These are phyloP conservation scores for Vulpes ferrilata DNA, from an alignment of 2,113 vertebrate species.

Conservation along the genomic window DNA sequence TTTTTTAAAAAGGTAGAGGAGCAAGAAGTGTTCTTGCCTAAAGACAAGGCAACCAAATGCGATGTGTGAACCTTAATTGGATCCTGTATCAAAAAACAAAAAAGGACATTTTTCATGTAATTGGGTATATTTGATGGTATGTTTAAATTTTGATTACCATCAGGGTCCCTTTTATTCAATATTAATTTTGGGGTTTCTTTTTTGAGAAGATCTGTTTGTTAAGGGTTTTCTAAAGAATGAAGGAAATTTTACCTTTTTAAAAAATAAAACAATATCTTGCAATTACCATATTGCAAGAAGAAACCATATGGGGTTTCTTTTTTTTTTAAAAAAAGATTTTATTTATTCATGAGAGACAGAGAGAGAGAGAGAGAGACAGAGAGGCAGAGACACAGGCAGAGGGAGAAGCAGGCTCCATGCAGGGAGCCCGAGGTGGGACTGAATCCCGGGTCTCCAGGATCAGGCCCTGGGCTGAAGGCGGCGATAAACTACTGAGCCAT, in stretches of 20 bases:
- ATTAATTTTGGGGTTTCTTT: conserved; percentile 1
- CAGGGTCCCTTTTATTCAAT: neutral
- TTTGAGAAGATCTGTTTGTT: neutral
- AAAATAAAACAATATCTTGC: neutral
- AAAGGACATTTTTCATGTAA: neutral
- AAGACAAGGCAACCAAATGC: neutral
- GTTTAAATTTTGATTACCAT: neutral
- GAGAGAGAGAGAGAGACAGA: too few relatives aligned
- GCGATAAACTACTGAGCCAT: too few relatives aligned
- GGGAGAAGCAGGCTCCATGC: too few relatives aligned
- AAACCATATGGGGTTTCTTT: neutral
- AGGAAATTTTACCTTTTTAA: neutral
- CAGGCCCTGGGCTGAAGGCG: too few relatives aligned
- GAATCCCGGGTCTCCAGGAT: too few relatives aligned
- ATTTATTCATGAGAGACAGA: too few relatives aligned
- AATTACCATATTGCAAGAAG: neutral
- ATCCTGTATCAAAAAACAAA: neutral
- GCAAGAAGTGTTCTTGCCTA: neutral
- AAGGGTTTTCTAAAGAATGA: neutral
- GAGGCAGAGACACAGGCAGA: too few relatives aligned
- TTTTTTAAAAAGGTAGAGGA: neutral
- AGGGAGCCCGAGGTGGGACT: too few relatives aligned
- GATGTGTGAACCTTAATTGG: neutral
- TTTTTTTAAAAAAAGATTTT: too few relatives aligned
- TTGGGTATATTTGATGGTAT: neutral